Evolutionary conservation across 37 sponge, comb jelly and placozoan genomes (phyloP), one percentile per base, ranked within the genome.

Genomic region (Bolinopsis microptera): DNA sequence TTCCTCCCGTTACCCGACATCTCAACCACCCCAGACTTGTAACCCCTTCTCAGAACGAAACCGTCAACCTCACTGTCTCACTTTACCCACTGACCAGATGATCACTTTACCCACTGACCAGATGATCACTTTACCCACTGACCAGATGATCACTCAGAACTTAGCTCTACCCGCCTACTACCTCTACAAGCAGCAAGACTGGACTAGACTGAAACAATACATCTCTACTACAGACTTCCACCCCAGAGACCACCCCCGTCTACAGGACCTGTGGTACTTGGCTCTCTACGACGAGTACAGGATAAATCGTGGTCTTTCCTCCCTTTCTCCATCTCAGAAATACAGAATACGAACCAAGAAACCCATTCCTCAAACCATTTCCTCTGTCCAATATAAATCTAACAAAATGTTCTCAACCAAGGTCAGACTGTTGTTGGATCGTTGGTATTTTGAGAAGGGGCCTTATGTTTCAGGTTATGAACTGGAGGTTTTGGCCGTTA

Each of bases 241-340:
- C 5, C 35, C 35, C 2, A 16, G 5, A 27, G 21, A 77, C 1
- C 80, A 77, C 80, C 80, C 80, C 35, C 28, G 32, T 3, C 36
- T 77, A 1, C 80, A 77, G 80, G 80, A 77, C 3, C 36, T 77
- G 80, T 77, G 80, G 80, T 77, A 21, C 36, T 1, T 21, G 18
- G 27, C 1, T 36, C 80, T 34, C 80, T 77, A 77, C 36, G 80
- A 77, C 8, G 32, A 77, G 36, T 77, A 32, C 33, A 34, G 80
- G 9, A 13, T 1, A 9, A 9, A 1, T 3, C 34, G 80, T 1
- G 80, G 80, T 21, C 1, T 35, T 3, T 13, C 18, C 1, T 3
- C 80, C 36, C 80, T 77, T 21, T 34, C 36, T 3, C 80, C 80
- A 5, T 36, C 34, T 32, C 80, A 77, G 80, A 77, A 77, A 18